Evolutionary conservation across 2,888 invertebrate genomes (phyloP), one percentile per base, ranked within the genome.

Genomic region (Stomorhina lunata): DNA sequence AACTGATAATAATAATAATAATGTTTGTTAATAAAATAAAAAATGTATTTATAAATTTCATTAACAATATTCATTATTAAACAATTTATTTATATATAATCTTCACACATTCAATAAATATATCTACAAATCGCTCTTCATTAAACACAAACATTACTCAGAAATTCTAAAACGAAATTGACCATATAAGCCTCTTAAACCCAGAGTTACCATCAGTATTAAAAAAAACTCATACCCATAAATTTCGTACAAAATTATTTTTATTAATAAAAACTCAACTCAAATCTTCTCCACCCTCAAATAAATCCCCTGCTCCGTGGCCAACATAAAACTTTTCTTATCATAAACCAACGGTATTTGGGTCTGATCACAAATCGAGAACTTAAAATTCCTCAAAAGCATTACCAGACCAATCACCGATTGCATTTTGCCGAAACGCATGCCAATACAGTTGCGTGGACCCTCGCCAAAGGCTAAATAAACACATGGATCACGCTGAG

Each of bases 401-500:
- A 86, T 81, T 3, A 86, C 86, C 45, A 90, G 59, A 0, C 89
- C 91, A 29, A 90, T 82, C 10, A 86, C 85, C 0, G 86, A 63
- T 43, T 90, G 89, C 88, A 91, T 88, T 61, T 88, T 86, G 0
- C 89, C 90, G 63, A 91, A 90, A 27, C 91, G 86, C 84, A 53
- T 0, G 89, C 90, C 29, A 89, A 80, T 85, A 69, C 91, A 91
- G 65, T 88, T 89, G 0, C 90, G 83, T 0, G 90, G 90, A 0
- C 90, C 91, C 25, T 90, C 90, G 1, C 91, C 91, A 45, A 91
- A 91, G 0, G 90, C 87, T 53, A 91, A 55, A 86, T 87, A 91
- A n/a, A 88, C 84, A 1, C 86, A 84, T 0, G 88, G 86, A 25
- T 93, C 93, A 53, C 93, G 88, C 48, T 91, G 91, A 0, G 92